Conservation (phyloP, 2,113 vertebrate genomes). For the Rutilus rutilus region DNA sequence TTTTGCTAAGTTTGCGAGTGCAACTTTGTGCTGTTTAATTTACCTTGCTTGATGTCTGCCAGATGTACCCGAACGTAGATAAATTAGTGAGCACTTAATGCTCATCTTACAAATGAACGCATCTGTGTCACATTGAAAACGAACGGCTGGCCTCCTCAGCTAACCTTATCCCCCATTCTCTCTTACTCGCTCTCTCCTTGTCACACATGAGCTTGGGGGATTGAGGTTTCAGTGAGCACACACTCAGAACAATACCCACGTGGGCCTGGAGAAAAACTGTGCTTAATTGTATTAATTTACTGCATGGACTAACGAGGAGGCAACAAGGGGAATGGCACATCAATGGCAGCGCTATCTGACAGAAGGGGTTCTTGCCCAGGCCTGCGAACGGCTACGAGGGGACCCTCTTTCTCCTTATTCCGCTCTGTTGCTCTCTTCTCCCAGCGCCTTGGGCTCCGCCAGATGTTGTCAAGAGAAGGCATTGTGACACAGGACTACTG, state of each 20-base stretch:
- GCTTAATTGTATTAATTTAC: conserved; percentile 62
- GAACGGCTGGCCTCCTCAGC: conserved; percentile 56
- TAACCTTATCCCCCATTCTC: conserved; percentile 43
- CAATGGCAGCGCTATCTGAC: conserved; percentile 53
- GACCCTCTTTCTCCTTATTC: conserved; percentile 56
- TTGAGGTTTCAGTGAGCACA: conserved; percentile 55
- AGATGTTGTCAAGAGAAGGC: conserved; percentile 61
- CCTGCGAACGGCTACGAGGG: conserved; percentile 39
- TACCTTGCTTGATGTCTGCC: conserved; percentile 60
- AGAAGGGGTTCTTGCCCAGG: conserved; percentile 59
- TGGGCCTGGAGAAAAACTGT: conserved; percentile 51
- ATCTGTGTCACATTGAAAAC: conserved; percentile 61
- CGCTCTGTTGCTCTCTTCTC: conserved; percentile 46
- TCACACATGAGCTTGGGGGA: conserved; percentile 50
- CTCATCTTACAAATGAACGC: conserved; percentile 61
- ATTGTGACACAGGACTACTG: conserved; percentile 45
- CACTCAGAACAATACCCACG: conserved; percentile 58
- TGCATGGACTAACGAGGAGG: conserved; percentile 55
- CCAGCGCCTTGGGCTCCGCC: conserved; percentile 55
- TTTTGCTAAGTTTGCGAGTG: conserved; percentile 53
- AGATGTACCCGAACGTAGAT: conserved; percentile 56
- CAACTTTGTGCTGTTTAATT: conserved; percentile 59
- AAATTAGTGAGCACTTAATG: conserved; percentile 58
- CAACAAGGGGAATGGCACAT: conserved; percentile 55
- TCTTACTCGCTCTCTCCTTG: conserved; percentile 33